Conservation (phyloP, 2,113 vertebrate species). For the Hippocampus zosterae region DNA sequence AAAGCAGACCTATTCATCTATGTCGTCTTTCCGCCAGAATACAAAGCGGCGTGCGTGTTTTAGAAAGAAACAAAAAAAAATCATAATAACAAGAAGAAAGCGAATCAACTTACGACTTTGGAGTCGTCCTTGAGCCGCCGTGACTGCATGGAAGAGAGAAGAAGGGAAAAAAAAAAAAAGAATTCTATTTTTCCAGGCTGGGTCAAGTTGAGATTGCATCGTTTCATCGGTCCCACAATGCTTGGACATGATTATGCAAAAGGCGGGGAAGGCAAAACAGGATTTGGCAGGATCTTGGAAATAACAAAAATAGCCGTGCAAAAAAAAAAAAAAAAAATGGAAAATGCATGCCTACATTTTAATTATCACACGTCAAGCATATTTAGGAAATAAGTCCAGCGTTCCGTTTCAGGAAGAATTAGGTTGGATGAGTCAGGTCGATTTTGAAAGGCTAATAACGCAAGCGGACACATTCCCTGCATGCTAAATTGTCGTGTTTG, state of each 20-base stretch:
- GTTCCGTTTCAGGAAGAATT: not conserved
- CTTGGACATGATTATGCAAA: not conserved
- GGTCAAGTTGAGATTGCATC: not conserved
- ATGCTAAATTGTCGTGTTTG: not conserved
- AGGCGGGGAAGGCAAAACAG: not conserved
- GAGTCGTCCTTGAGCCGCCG: conserved; percentile 86
- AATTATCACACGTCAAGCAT: not conserved
- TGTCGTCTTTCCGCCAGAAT: conserved; percentile 8
- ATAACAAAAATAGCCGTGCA: too few species aligned
- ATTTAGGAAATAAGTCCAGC: not conserved
- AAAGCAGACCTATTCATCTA: not conserved
- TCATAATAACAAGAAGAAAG: conserved; percentile 15
- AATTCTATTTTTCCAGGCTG: conserved; percentile 5
- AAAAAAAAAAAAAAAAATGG: too few species aligned
- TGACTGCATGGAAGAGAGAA: conserved; percentile 78
- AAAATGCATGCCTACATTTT: too few species aligned
- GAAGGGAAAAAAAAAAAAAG: conserved; percentile 22
- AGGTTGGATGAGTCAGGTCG: not conserved
- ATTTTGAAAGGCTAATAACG: not conserved
- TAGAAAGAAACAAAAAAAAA: conserved; percentile 13
- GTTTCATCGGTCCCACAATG: not conserved
- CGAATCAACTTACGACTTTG: conserved; percentile 67
- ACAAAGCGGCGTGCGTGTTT: conserved; percentile 4
- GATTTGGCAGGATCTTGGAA: not conserved
- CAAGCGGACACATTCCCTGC: not conserved